Base-by-base conservation (phyloP, 2,888 invertebrate species). In the Megamerina dolium region DNA sequence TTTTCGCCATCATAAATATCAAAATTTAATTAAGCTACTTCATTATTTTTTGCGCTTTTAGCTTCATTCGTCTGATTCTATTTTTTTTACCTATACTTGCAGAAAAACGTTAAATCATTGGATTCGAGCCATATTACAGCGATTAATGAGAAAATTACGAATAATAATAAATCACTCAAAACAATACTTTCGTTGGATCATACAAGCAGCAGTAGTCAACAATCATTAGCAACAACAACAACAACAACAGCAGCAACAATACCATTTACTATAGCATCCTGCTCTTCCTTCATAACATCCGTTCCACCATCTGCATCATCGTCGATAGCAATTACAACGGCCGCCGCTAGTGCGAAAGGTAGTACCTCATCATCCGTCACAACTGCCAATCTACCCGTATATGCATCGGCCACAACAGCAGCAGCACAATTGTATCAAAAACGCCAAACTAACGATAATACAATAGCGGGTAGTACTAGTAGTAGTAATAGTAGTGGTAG, bases 41-140 rank as follows among this genome's bases (percentile, higher is more conserved):
- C n/a, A n/a, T n/a, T n/a, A n/a, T n/a, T n/a, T n/a, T n/a, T n/a
- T n/a, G n/a, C n/a, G n/a, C n/a, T n/a, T n/a, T n/a, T n/a, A n/a
- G n/a, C n/a, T n/a, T n/a, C n/a, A n/a, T 35, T 20, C 10, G 6
- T 16, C n/a, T 14, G 14, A 23, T 8, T n/a, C n/a, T n/a, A 23
- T 23, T 23, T 37, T 12, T 37, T 26, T 3, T 43, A 21, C 17
- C 14, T 29, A 34, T 21, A 45, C 50, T 59, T 63, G 21, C 62
- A 70, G 70, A 70, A 71, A 63, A 60, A 60, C 53, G 63, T 64
- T 40, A 70, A 70, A 58, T 70, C 71, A 30, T 56, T 71, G 56
- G 70, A 70, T 55, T 64, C 66, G 33, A 56, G 55, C 41, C 31
- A 17, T 38, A 29, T 48, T 49, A 19, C 35, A 36, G 5, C 48